These are phyloP conservation scores for Chloropsis cyanopogon DNA, from an alignment of 2,113 vertebrate genomes.

Conservation along the genomic window DNA sequence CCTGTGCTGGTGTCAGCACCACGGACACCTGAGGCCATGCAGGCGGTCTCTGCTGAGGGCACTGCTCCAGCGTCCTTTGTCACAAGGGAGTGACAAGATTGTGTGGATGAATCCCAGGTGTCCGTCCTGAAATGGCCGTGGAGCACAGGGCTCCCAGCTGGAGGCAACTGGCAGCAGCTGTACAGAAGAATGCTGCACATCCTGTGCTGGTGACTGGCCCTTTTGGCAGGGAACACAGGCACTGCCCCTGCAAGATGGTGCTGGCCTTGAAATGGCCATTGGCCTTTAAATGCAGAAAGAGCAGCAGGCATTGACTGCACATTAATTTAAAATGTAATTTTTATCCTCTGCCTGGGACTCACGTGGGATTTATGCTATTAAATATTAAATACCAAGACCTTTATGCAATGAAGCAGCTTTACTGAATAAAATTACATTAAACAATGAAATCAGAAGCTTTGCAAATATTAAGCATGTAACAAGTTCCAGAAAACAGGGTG, in stretches of 20 bases:
- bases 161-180: neutral
- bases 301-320: neutral
- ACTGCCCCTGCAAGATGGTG: neutral
- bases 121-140: accelerated
- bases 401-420: constrained; percentile 41
- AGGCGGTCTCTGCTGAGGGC: neutral
- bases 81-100: accelerated
- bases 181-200: accelerated
- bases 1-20: neutral
- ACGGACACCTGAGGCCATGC: accelerated
- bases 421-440: constrained; percentile 47
- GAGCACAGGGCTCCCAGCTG: neutral
- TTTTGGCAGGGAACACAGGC: neutral
- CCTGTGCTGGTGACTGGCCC: accelerated
- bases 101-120: too few relatives aligned
- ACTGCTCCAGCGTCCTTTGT: neutral
- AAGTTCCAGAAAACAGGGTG: neutral
- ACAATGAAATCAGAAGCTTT: constrained; percentile 29
- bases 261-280: neutral
- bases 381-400: constrained; percentile 70
- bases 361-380: constrained; percentile 54
- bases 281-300: neutral
- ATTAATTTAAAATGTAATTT: constrained; percentile 60
- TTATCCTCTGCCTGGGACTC: constrained; percentile 35
- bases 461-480: neutral